These are phyloP conservation scores for Pyrochroa serraticornis DNA, from an alignment of 2,888 invertebrate species.

Conservation along the genomic window DNA sequence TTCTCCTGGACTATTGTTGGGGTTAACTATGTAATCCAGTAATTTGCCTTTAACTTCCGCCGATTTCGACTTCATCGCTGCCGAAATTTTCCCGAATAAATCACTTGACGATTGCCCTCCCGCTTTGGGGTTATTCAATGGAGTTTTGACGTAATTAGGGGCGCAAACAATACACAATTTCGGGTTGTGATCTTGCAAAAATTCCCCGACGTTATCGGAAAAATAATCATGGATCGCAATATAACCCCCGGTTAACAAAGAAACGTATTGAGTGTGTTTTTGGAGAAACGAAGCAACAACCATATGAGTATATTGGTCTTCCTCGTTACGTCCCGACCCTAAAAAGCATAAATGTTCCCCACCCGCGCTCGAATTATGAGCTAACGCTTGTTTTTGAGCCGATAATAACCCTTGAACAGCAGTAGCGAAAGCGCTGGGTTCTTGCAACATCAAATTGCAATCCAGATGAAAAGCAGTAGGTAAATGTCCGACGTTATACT, in stretches of 20 bases:
- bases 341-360: slow-evolving; percentile 91
- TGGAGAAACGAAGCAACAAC: slow-evolving; percentile 96
- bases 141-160: slow-evolving; percentile 53
- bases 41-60: slow-evolving; percentile 91
- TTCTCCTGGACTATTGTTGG: slow-evolving; percentile 64
- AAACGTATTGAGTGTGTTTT: slow-evolving; percentile 90
- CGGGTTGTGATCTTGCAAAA: slow-evolving; percentile 84
- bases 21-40: slow-evolving; percentile 93
- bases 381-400: slow-evolving; percentile 86
- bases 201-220: slow-evolving; percentile 76
- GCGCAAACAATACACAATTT: slow-evolving; percentile 82
- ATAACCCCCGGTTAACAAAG: slow-evolving; percentile 91
- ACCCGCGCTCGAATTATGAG: slow-evolving; percentile 84
- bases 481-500: slow-evolving; percentile 96
- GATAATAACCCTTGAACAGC: slow-evolving; percentile 91
- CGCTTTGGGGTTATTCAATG: slow-evolving; percentile 25
- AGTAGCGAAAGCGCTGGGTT: slow-evolving; percentile 91
- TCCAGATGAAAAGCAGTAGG: slow-evolving; percentile 98
- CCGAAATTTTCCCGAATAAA: slow-evolving; percentile 81
- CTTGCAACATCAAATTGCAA: slow-evolving; percentile 95
- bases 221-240: slow-evolving; percentile 83
- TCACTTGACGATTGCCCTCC: slow-evolving; percentile 61
- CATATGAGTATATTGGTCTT: slow-evolving; percentile 97
- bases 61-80: slow-evolving; percentile 88
- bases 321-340: slow-evolving; percentile 91